phyloP scores from a whole-genome alignment of 2,888 invertebrate genomes.

The Strigamia crassipes region DNA sequence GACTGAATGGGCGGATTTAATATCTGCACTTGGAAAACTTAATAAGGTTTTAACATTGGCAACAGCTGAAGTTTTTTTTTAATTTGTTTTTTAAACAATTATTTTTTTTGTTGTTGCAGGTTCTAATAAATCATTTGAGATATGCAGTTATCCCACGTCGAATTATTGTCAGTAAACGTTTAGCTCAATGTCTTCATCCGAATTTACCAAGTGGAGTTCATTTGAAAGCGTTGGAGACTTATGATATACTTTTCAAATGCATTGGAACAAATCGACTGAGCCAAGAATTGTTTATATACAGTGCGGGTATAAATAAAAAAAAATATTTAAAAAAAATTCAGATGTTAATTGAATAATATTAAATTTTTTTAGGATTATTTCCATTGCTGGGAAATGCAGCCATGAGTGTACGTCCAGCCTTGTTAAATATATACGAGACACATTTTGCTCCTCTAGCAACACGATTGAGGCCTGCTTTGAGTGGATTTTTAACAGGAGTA shows the following conservation, averaged over 20 bases:
- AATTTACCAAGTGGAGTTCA: conserved; percentile 89
- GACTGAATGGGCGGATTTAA: conserved; percentile 94
- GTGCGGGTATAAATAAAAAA: conserved; percentile 64
- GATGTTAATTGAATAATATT: background rate
- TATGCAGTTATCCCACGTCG: conserved; percentile 83
- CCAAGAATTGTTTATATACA: conserved; percentile 81
- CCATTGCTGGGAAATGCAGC: conserved; percentile 87
- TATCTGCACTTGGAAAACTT: conserved; percentile 84
- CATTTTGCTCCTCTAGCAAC: conserved; percentile 83
- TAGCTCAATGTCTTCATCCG: conserved; percentile 93
- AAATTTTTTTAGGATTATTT: conserved; percentile 70
- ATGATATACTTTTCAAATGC: conserved; percentile 85
- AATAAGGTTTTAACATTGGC: conserved; percentile 70
- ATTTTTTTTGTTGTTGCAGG: conserved; percentile 63
- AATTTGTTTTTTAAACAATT: background rate
- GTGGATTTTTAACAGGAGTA: conserved; percentile 85
- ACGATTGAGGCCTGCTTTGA: conserved; percentile 75
- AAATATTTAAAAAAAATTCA: conserved; percentile 50
- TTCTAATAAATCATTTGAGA: conserved; percentile 76
- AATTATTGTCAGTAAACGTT: conserved; percentile 83
- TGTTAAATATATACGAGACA: conserved; percentile 82
- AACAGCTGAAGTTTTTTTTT: background rate
- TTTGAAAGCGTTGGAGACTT: conserved; percentile 86
- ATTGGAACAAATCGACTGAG: conserved; percentile 79
- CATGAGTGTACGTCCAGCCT: conserved; percentile 82